These are phyloP conservation scores for Allacma fusca DNA, from an alignment of 2,888 invertebrate species.

Conservation along the genomic window DNA sequence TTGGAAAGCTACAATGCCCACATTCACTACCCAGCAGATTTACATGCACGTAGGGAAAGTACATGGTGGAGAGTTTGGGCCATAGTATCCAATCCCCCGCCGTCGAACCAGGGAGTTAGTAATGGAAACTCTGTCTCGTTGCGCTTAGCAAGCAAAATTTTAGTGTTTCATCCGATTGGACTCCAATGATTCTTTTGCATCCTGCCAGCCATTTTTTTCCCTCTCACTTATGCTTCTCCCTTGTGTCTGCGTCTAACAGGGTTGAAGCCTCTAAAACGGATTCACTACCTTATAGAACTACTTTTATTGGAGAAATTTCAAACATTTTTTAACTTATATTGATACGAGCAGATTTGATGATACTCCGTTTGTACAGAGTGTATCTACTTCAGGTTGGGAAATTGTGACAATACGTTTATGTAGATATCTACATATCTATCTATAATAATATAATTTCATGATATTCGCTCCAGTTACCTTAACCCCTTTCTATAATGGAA, in stretches of 20 bases:
- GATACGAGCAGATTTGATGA: too few species aligned
- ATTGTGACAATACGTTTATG: too few species aligned
- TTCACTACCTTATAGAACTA: too few species aligned
- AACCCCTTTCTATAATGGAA: not conserved
- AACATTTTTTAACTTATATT: too few species aligned
- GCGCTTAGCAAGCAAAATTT: slow-evolving; percentile 24
- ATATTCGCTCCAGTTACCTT: not conserved
- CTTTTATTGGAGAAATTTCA: too few species aligned
- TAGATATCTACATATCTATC: too few species aligned
- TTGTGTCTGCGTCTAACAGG: not conserved
- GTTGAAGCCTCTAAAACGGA: too few species aligned
- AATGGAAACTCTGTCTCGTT: slow-evolving; percentile 4
- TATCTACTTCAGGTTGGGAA: too few species aligned
- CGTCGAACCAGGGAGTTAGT: not conserved
- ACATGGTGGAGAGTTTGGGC: slow-evolving; percentile 9
- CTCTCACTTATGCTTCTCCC: not conserved
- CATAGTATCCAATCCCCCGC: slow-evolving; percentile 9
- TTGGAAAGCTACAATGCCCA: not conserved
- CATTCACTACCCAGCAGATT: not conserved
- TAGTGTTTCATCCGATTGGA: slow-evolving; percentile 21
- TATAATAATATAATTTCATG: not conserved
- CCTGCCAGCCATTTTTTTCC: slow-evolving; percentile 23
- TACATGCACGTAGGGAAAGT: not conserved
- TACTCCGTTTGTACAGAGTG: too few species aligned
- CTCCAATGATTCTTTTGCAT: slow-evolving; percentile 2